Evolutionary conservation across 2,888 invertebrate species (phyloP).

Genomic region (Diachrysia chrysitis): DNA sequence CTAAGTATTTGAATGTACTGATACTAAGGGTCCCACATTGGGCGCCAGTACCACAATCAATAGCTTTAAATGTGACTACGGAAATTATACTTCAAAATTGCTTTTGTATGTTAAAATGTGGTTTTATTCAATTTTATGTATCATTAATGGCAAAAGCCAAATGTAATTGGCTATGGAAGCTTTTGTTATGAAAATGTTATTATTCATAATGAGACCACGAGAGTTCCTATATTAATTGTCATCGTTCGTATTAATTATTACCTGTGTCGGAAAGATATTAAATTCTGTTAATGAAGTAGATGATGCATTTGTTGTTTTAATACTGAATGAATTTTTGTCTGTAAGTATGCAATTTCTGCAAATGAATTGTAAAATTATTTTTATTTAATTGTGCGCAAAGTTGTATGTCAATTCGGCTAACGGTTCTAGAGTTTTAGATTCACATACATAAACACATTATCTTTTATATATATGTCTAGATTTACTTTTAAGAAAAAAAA

Average conservation of each 20-base stretch:
- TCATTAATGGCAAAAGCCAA: background rate
- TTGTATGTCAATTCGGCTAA: too few relatives aligned
- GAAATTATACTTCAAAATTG: slow-evolving; percentile 2
- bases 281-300: background rate
- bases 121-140: background rate
- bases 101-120: slow-evolving; percentile 1
- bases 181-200: slow-evolving; percentile 16
- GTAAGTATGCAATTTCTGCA: too few relatives aligned
- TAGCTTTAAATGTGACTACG: background rate
- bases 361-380: too few relatives aligned
- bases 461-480: too few relatives aligned
- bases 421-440: too few relatives aligned
- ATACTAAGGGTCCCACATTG: slow-evolving; percentile 18
- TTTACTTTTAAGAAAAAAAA: too few relatives aligned
- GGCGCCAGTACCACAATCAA: slow-evolving; percentile 28
- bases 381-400: too few relatives aligned
- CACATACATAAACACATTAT: too few relatives aligned
- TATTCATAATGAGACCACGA: background rate
- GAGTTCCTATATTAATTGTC: background rate
- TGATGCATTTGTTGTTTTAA: too few relatives aligned
- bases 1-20: background rate
- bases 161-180: slow-evolving; percentile 6
- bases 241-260: background rate
- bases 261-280: background rate
- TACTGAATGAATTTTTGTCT: too few relatives aligned